Evolutionary conservation across 1,140 invertebrate species (phyloP).

Genomic region (Drosophila busckii): DNA sequence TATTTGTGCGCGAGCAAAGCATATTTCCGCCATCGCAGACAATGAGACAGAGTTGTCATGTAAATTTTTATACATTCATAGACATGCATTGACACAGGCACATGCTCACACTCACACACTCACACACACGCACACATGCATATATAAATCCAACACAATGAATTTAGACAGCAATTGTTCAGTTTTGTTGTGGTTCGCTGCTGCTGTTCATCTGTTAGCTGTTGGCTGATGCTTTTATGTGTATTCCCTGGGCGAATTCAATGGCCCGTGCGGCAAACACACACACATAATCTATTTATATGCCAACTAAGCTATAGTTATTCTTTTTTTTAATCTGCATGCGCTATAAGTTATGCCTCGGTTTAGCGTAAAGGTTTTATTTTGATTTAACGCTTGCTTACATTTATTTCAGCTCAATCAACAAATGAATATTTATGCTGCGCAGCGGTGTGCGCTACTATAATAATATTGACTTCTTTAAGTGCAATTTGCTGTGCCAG

Average conservation of each 20-base stretch:
- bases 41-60: slow-evolving; percentile 61
- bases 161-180: slow-evolving; percentile 73
- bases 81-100: slow-evolving; percentile 64
- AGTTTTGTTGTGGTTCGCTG: slow-evolving; percentile 44
- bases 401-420: too few relatives aligned
- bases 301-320: too few relatives aligned
- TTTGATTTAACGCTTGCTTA: too few relatives aligned
- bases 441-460: too few relatives aligned
- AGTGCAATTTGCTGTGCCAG: slow-evolving; percentile 10
- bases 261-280: too few relatives aligned
- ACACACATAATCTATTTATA: too few relatives aligned
- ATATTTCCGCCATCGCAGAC: slow-evolving; percentile 51
- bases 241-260: slow-evolving; percentile 22
- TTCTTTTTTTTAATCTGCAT: too few relatives aligned
- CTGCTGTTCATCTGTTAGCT: slow-evolving; percentile 37
- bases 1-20: slow-evolving; percentile 9
- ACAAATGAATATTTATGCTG: too few relatives aligned
- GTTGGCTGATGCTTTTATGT: slow-evolving; percentile 25
- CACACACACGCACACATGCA: slow-evolving; percentile 3
- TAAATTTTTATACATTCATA: slow-evolving; percentile 62
- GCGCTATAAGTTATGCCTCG: too few relatives aligned
- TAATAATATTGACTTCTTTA: slow-evolving; percentile 33
- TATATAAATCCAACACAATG: slow-evolving; percentile 58
- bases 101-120: background rate
- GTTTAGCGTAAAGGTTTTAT: too few relatives aligned